Conservation (phyloP, 2,888 invertebrate genomes). For the Liopterus haemorrhoidalis region DNA sequence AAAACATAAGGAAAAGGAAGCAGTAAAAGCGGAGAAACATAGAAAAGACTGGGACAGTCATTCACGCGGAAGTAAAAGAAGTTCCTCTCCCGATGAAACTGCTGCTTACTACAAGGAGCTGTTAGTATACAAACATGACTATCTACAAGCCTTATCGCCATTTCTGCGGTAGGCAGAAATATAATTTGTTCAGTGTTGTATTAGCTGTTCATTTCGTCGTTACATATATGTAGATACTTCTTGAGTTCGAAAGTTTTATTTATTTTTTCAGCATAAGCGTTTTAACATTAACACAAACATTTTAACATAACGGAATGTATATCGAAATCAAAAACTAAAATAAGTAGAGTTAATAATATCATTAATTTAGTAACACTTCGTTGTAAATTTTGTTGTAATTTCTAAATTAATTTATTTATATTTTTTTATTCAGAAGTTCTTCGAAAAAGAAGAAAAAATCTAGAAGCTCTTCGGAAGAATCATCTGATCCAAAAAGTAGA, state of each 20-base stretch:
- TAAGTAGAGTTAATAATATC: no score
- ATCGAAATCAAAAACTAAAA: no score
- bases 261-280: no score
- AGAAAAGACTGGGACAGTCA: conserved; percentile 16
- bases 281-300: no score
- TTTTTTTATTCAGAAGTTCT: conserved; percentile 12
- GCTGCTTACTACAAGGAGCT: conserved; percentile 42
- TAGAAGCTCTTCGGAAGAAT: conserved; percentile 31
- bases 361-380: no score
- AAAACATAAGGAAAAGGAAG: conserved; percentile 17
- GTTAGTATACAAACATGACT: conserved; percentile 38
- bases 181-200: no score
- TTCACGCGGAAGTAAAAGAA: conserved; percentile 12
- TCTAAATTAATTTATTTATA: conserved; percentile 29
- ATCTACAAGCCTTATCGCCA: no score
- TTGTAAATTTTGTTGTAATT: neutral
- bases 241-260: no score
- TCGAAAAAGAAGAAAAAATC: conserved; percentile 31
- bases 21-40: conserved; percentile 17
- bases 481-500: conserved; percentile 7
- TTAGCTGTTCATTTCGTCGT: no score
- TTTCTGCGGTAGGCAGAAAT: no score
- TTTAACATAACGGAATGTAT: no score
- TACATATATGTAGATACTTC: no score
- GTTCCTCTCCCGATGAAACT: conserved; percentile 16